These are phyloP conservation scores for Andricus quercusramuli DNA, from an alignment of 2,888 invertebrate genomes.

Conservation along the genomic window DNA sequence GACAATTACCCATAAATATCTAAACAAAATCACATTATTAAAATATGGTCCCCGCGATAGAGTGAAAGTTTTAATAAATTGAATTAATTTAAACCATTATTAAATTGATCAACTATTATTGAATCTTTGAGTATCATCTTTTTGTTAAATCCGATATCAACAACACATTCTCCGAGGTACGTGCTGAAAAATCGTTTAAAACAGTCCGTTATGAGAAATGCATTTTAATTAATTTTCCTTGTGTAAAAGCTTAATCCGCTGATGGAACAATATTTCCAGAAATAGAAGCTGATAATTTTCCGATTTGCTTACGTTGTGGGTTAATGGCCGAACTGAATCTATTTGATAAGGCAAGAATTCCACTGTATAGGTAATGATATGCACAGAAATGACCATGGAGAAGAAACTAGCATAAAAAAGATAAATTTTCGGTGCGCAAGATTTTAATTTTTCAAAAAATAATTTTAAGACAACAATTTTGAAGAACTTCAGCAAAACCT, in stretches of 20 bases:
- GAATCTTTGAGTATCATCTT: not conserved
- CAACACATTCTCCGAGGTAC: not conserved
- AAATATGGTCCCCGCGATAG: not conserved
- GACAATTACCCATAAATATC: too few relatives aligned
- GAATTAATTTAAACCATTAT: not conserved
- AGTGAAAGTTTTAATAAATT: not conserved
- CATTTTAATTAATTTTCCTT: not conserved
- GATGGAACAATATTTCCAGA: not conserved
- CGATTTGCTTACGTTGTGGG: not conserved
- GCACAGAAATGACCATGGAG: too few relatives aligned
- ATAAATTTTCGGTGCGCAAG: too few relatives aligned
- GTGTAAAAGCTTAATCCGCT: not conserved
- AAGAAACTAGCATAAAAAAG: too few relatives aligned
- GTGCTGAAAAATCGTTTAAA: not conserved
- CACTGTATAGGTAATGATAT: not conserved
- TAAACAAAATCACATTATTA: not conserved
- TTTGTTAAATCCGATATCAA: constrained; percentile 1
- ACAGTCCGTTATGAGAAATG: not conserved
- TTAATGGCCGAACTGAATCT: not conserved
- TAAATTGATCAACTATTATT: not conserved
- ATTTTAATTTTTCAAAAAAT: too few relatives aligned
- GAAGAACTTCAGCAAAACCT: too few relatives aligned
- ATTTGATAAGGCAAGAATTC: not conserved
- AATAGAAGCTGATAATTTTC: not conserved
- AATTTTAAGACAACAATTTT: too few relatives aligned